Conservation (phyloP, 2,797 vertebrate species). For the Acropternis orthonyx region DNA sequence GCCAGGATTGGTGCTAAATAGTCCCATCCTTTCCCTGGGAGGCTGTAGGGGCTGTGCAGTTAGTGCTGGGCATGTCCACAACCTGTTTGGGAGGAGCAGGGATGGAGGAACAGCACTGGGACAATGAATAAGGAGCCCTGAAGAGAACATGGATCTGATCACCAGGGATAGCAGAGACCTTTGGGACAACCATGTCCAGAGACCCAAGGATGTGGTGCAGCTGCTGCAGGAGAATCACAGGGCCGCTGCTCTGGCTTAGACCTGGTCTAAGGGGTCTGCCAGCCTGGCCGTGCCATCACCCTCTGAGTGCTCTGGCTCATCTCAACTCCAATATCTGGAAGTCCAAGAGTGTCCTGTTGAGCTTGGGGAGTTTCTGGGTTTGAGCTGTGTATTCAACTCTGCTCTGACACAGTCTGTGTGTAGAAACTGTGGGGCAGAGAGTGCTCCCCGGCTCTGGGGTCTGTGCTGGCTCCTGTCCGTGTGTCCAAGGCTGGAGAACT, state of each 20-base stretch:
- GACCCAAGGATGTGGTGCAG: neutral
- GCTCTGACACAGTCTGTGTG: neutral
- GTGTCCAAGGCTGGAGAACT: neutral
- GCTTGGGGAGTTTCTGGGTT: neutral
- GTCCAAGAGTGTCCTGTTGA: neutral
- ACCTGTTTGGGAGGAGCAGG: neutral
- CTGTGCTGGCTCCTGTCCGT: neutral
- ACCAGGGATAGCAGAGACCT: neutral
- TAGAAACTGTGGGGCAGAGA: neutral
- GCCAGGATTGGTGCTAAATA: neutral
- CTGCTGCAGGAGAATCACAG: neutral
- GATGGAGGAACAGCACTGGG: accelerated
- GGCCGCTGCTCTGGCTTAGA: neutral
- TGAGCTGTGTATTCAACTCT: neutral
- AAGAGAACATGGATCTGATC: neutral
- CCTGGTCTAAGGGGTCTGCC: neutral
- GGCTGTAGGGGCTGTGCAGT: neutral
- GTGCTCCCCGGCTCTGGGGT: neutral
- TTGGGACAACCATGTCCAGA: neutral
- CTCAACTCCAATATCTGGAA: neutral
- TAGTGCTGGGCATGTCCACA: neutral
- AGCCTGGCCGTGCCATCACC: neutral
- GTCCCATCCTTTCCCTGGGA: neutral
- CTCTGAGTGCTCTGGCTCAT: neutral
- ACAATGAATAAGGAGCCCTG: neutral